Evolutionary conservation across 2,888 invertebrate genomes (phyloP), one percentile per base, ranked within the genome.

Genomic region (Actias luna): DNA sequence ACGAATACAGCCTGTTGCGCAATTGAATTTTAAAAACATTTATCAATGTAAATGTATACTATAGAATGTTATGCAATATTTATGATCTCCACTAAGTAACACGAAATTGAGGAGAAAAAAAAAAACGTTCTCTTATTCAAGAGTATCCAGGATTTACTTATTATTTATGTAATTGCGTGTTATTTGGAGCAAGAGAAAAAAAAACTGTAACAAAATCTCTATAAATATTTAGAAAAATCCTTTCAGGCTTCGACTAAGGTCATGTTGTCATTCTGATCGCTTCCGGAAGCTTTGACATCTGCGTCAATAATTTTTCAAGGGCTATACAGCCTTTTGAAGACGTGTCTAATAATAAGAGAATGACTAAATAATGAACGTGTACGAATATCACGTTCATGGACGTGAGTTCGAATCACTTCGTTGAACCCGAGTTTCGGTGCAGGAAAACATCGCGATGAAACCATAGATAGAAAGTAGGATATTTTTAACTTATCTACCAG

Each of bases 161-260:
- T 55, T 29, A 7, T 55, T 55, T 29, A 55, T 55, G 55, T n/a
- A 55, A 55, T 55, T 55, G 55, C 55, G 55, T n/a, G 5, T 16
- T 55, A 29, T 55, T 29, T 55, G 14, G 5, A 55, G 29, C 12
- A 5, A 12, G 22, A 25, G 14, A 50, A 50, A 25, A 12, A 8
- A 25, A 50, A 25, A 12, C 46, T 25, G 46, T 50, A 25, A 50
- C 25, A 14, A 25, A 25, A 2, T 22, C 2, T 25, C 25, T 50
- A 50, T 50, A 50, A 50, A 50, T 50, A 50, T 50, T 50, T 50
- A 50, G 12, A 22, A 50, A 25, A 25, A 25, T 25, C 46, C 4
- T 3, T 25, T 25, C 46, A 50, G 12, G 25, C 2, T 50, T 12
- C 25, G 12, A 25, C 4, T 10, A 50, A 50, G 46, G 46, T 25